These are phyloP conservation scores for Coryphaenoides rupestris DNA, from an alignment of 2,113 vertebrate species.

Conservation along the genomic window DNA sequence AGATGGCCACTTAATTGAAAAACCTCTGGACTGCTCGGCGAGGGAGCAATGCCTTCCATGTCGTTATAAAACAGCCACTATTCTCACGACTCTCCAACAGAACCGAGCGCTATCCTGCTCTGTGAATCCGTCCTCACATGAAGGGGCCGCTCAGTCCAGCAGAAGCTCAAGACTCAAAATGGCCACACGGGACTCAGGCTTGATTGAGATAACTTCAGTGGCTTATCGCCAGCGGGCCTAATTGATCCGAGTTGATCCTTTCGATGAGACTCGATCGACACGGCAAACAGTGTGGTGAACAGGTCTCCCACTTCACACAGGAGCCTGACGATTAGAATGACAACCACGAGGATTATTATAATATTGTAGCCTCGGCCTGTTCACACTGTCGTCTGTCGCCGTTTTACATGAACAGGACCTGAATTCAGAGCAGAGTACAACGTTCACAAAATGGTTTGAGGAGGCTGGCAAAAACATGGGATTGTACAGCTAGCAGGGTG, in stretches of 20 bases:
- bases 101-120: conserved; percentile 49
- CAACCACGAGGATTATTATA: neutral
- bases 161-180: conserved; percentile 51
- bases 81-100: conserved; percentile 44
- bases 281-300: neutral
- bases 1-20: conserved; percentile 54
- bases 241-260: neutral
- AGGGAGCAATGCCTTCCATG: conserved; percentile 56
- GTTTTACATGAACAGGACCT: too few species aligned
- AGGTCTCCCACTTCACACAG: too few species aligned
- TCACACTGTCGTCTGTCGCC: too few species aligned
- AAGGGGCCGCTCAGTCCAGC: conserved; percentile 58
- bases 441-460: too few species aligned
- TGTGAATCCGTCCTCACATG: conserved; percentile 59
- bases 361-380: too few species aligned
- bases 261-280: conserved; percentile 12
- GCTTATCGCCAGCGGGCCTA: neutral
- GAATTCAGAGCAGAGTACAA: too few species aligned
- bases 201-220: conserved; percentile 35
- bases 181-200: conserved; percentile 13
- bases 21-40: conserved; percentile 48
- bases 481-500: too few species aligned
- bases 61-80: too few species aligned
- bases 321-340: neutral
- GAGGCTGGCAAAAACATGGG: too few species aligned